Conservation (phyloP, 2,113 vertebrate genomes). For the Semnornis frantzii region DNA sequence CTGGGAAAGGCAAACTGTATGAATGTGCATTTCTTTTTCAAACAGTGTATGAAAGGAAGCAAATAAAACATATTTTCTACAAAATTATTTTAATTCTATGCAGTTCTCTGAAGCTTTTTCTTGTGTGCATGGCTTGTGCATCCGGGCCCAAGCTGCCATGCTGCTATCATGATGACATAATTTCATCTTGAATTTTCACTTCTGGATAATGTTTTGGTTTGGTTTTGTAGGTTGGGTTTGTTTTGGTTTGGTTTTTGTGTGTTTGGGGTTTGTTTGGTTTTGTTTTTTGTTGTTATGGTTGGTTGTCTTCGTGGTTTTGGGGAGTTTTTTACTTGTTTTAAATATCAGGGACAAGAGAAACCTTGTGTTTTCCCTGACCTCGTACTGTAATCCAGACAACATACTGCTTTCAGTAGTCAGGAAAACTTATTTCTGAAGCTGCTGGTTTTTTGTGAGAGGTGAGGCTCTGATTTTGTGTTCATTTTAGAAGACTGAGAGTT, state of each 20-base stretch:
- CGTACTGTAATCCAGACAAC: neutral
- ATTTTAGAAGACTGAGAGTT: neutral
- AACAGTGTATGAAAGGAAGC: conserved; percentile 52
- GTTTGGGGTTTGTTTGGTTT: too few relatives aligned
- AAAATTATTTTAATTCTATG: conserved; percentile 12
- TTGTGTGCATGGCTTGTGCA: neutral
- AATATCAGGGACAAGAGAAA: neutral
- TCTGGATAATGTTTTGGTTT: neutral
- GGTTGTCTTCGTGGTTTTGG: neutral
- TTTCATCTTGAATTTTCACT: neutral
- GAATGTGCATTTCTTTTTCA: conserved; percentile 45
- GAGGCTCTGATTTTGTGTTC: neutral
- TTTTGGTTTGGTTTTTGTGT: neutral
- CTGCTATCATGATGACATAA: neutral
- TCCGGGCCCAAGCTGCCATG: neutral
- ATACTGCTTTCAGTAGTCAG: neutral
- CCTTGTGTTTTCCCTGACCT: neutral
- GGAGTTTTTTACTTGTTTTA: neutral
- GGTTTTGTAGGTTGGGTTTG: neutral
- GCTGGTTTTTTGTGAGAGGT: neutral
- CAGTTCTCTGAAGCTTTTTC: neutral
- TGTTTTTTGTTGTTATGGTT: too few relatives aligned
- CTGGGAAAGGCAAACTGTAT: conserved; percentile 20
- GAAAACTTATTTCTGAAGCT: neutral
- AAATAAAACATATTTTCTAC: conserved; percentile 81